Evolutionary conservation across 2,888 invertebrate genomes (phyloP), one percentile per base, ranked within the genome.

Genomic region (Kuschelorhynchus macadamiae): DNA sequence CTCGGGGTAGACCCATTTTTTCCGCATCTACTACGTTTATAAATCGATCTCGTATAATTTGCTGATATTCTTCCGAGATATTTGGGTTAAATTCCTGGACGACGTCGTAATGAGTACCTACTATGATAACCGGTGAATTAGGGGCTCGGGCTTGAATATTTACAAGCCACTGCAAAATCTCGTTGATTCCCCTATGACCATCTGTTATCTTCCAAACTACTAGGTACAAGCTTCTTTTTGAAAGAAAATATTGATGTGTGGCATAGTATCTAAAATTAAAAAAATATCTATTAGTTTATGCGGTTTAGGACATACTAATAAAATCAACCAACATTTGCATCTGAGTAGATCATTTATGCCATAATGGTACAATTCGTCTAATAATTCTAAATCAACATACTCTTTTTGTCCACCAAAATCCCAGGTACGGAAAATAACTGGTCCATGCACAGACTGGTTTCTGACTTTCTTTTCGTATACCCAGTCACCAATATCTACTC

Each of bases 391-490:
- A n/a, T n/a, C n/a, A 49, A 83, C 86, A 84, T 76, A 91, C 89
- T 99, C 98, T 80, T 92, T 91, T 85, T 98, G 98, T 0, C 98
- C 98, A 2, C 98, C 98, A 84, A 99, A 99, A 84, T 99, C 99
- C 98, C 98, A 99, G 0, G 98, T 98, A 57, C 97, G 86, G 84
- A 96, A 96, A 20, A 94, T 91, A 56, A 97, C 92, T 0, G 96
- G 92, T 0, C 94, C 94, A 78, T 91, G 89, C 0, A 89, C 88
- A 0, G 90, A 89, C 33, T 89, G 89, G 0, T 94, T 91, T 18
- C 93, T 86, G 5, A 91, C 86, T 80, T 93, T 91, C 79, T 94
- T 94, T 82, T 97, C 97, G 81, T 94, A 96, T 17, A 93, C 87
- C 94, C 98, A 97, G 73, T 96, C 94, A 44, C 96, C 95, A 74